Evolutionary conservation across 2,797 vertebrate species (phyloP).

Genomic region (Gallirallus australis): DNA sequence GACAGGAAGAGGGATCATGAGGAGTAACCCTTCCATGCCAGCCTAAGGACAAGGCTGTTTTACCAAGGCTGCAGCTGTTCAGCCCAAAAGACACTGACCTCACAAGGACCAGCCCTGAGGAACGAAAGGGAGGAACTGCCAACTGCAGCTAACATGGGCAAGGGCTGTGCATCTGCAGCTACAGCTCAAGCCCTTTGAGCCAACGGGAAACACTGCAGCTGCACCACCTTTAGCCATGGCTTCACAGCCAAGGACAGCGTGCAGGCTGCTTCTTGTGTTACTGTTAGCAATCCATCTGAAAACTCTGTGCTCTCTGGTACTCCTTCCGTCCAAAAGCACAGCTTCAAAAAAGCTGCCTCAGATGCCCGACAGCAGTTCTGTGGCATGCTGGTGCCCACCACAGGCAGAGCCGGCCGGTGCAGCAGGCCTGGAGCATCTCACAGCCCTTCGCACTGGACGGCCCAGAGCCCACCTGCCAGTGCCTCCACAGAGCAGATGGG

Average conservation of each 20-base stretch:
- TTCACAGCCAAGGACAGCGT: neutral
- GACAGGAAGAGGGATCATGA: neutral
- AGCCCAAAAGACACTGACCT: neutral
- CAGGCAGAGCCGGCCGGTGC: neutral
- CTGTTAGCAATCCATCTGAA: neutral
- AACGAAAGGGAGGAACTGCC: neutral
- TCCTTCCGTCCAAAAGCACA: neutral
- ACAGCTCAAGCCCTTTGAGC: fast-evolving
- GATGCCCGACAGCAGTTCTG: fast-evolving
- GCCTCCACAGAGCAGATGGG: neutral
- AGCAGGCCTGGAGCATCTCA: neutral
- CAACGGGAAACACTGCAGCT: neutral
- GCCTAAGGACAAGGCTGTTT: neutral
- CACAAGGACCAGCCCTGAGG: neutral
- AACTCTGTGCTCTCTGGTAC: neutral
- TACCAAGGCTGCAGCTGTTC: neutral
- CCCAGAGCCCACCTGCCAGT: neutral
- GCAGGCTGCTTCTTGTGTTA: neutral
- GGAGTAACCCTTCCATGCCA: neutral
- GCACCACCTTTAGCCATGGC: neutral
- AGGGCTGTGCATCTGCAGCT: neutral
- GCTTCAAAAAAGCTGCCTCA: neutral
- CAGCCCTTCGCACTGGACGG: neutral
- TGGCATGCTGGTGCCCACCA: neutral
- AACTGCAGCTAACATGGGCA: neutral